Evolutionary conservation across 2,797 vertebrate genomes (phyloP), one percentile per base, ranked within the genome.

Genomic region (Crenuchus spilurus): DNA sequence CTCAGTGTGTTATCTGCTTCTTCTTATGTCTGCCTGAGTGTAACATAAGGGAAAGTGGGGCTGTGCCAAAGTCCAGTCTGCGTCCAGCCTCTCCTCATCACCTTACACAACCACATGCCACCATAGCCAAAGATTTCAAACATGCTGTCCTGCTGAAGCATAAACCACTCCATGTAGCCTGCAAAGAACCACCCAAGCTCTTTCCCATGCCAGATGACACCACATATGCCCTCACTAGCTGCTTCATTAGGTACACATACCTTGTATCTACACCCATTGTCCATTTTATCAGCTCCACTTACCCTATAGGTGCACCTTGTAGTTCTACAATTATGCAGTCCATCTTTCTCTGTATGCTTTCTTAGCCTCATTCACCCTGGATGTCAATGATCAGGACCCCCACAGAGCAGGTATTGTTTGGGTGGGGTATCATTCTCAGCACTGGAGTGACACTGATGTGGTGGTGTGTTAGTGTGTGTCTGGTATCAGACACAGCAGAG

Each of bases 61-160:
- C 82, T 82, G 72, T 81, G 79, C 49, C 78, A 66, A 78, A 62
- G 69, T 83, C 77, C 16, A 42, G 28, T 10, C 65, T 49, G 20
- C 52, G 30, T 60, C 46, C 60, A 78, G 48, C 69, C n/a, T 20
- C 61, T 80, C 31, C 26, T 73, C 55, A 42, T 57, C 68, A 75
- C 58, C 55, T 51, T 60, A 67, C 60, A 82, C 64, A 30, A 42
- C 42, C 18, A 13, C 22, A 41, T 82, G 79, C 77, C 77, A 74
- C 37, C 35, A 42, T 39, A 62, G 58, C 66, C 69, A 52, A 72
- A 75, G 75, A 82, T 81, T 81, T 57, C 31, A 83, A 80, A 82
- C 65, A 70, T 22, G 30, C 64, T 11, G 58, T 62, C 68, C 57
- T 46, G 64, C 42, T 35, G 58, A 75, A 51, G 76, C 62, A 78